Evolutionary conservation across 2,888 invertebrate genomes (phyloP).

Genomic region (Platycnemis pennipes): DNA sequence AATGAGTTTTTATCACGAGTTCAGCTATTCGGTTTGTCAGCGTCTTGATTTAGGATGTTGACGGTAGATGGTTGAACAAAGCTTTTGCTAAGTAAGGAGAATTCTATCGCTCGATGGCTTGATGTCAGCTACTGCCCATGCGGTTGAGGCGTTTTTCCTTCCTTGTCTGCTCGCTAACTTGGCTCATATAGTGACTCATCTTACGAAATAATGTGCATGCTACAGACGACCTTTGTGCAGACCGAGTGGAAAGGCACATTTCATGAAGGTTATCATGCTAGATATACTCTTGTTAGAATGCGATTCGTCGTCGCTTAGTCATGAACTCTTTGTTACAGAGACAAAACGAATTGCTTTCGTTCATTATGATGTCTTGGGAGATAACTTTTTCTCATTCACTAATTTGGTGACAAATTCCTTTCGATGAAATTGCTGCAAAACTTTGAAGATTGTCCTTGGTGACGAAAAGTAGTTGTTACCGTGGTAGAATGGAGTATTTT

Average conservation of each 20-base stretch:
- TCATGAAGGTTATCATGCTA: background rate
- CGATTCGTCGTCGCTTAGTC: background rate
- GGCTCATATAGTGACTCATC: background rate
- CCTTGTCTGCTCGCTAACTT: background rate
- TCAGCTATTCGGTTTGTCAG: no score
- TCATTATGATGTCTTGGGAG: no score
- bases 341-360: background rate
- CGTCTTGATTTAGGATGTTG: no score
- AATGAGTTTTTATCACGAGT: no score
- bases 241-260: background rate
- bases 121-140: background rate
- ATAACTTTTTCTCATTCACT: no score
- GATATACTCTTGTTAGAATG: background rate
- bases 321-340: background rate
- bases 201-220: background rate
- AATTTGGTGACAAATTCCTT: no score
- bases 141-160: background rate
- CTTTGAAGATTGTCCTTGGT: no score
- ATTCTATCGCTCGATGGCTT: background rate
- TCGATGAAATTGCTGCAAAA: no score
- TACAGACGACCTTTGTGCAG: background rate
- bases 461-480: no score
- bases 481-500: no score
- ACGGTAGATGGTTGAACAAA: no score
- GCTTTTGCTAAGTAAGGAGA: background rate